Evolutionary conservation across 2,888 invertebrate species (phyloP).

Genomic region (Harpalus rufipes): DNA sequence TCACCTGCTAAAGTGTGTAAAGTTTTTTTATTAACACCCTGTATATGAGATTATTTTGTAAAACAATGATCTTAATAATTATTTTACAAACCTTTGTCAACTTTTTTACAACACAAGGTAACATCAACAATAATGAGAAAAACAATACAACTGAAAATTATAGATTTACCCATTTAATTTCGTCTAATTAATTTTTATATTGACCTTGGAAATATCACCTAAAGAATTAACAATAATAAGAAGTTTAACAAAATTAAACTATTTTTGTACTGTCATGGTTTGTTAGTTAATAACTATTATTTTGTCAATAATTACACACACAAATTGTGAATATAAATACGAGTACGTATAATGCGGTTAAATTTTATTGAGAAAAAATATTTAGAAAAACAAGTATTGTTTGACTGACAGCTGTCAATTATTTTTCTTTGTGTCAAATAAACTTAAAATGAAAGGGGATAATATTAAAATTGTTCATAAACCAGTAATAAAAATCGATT

Average conservation of each 20-base stretch:
- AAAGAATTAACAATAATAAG: conserved; percentile 8
- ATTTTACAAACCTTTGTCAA: conserved; percentile 18
- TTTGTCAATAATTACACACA: conserved; percentile 27
- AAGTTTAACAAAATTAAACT: conserved; percentile 5
- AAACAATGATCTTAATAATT: conserved; percentile 12
- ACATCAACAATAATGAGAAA: conserved; percentile 44
- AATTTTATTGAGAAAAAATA: conserved; percentile 4
- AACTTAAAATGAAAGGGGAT: not conserved
- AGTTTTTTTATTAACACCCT: no score
- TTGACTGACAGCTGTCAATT: conserved; percentile 13
- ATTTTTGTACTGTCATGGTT: conserved; percentile 14
- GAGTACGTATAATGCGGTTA: not conserved
- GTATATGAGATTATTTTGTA: not conserved
- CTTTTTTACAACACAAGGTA: conserved; percentile 4
- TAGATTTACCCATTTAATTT: conserved; percentile 16
- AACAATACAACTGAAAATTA: conserved; percentile 15
- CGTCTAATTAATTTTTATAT: conserved; percentile 29
- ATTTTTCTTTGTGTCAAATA: conserved; percentile 11
- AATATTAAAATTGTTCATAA: conserved; percentile 15
- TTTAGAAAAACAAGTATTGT: not conserved
- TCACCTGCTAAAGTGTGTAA: no score
- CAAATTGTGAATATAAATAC: not conserved
- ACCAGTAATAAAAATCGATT: not conserved
- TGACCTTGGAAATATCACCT: not conserved
- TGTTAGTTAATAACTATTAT: conserved; percentile 23